Conservation (phyloP, 53 echinoderm and acorn worm genomes). For the Pentamera pediparva region DNA sequence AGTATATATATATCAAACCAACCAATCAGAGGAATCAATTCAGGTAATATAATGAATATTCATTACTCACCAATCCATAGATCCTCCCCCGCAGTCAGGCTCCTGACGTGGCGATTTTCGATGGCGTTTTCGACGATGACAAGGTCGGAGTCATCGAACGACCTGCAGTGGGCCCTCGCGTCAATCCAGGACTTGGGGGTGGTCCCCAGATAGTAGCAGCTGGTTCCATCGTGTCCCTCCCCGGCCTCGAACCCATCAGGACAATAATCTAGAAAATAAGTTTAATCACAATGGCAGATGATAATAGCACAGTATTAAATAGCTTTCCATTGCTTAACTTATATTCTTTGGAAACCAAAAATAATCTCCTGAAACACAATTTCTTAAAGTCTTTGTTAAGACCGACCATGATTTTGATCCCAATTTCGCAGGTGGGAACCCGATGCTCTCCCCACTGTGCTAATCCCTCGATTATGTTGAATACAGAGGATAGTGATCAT, state of each 20-base stretch:
- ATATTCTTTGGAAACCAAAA: too few relatives aligned
- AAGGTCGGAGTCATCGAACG: slow-evolving; percentile 58
- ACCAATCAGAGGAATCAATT: not conserved
- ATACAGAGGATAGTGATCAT: too few relatives aligned
- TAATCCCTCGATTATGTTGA: too few relatives aligned
- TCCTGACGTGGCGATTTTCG: slow-evolving; percentile 50
- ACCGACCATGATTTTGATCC: too few relatives aligned
- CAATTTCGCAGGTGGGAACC: too few relatives aligned
- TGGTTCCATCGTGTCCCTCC: slow-evolving; percentile 33
- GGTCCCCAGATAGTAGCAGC: slow-evolving; percentile 60
- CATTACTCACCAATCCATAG: slow-evolving; percentile 70
- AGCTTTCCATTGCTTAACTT: not conserved
- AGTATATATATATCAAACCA: too few relatives aligned
- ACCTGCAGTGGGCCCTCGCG: slow-evolving; percentile 64
- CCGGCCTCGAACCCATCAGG: slow-evolving; percentile 55
- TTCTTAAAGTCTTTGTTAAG: too few relatives aligned
- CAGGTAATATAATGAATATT: not conserved
- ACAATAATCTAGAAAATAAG: slow-evolving; percentile 46
- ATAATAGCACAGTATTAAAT: not conserved
- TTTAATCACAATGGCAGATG: not conserved
- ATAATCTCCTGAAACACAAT: too few relatives aligned
- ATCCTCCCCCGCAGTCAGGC: slow-evolving; percentile 44
- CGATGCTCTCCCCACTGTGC: too few relatives aligned
- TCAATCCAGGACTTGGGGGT: slow-evolving; percentile 46
- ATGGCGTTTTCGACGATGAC: slow-evolving; percentile 66